Evolutionary conservation across 1,140 invertebrate genomes (phyloP).

Genomic region (Druon quercuslanigerum): DNA sequence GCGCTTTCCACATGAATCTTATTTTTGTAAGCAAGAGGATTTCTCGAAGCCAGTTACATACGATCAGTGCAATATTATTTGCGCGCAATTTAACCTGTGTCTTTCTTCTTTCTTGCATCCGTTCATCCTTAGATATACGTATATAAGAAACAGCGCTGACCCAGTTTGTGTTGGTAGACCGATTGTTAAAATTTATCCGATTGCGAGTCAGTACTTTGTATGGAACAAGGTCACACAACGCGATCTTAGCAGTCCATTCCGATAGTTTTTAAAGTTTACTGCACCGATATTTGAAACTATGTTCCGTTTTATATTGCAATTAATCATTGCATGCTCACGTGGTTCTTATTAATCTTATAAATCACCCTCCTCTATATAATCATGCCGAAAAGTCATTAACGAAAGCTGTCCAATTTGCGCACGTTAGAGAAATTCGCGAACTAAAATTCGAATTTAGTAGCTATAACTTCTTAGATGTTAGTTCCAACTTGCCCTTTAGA

Average conservation of each 20-base stretch:
- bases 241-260: constrained; percentile 51
- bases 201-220: constrained; percentile 47
- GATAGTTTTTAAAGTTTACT: constrained; percentile 48
- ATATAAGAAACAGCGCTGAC: constrained; percentile 46
- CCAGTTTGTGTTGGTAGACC: constrained; percentile 49
- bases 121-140: background rate
- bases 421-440: constrained; percentile 5
- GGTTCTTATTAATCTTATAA: constrained; percentile 31
- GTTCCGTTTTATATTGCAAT: constrained; percentile 28
- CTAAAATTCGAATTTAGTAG: background rate
- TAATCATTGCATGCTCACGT: constrained; percentile 27
- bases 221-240: constrained; percentile 50
- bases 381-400: constrained; percentile 25
- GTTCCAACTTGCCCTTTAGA: background rate
- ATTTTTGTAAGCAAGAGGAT: constrained; percentile 30
- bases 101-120: constrained; percentile 17
- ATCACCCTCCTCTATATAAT: constrained; percentile 16
- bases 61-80: constrained; percentile 44
- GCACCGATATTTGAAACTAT: constrained; percentile 29
- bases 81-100: constrained; percentile 52
- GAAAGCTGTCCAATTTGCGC: constrained; percentile 15
- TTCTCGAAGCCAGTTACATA: constrained; percentile 32
- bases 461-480: background rate
- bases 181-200: constrained; percentile 59
- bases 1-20: background rate